These are phyloP conservation scores for Tympanoctomys barrerae DNA, from an alignment of 2,797 vertebrate species.

Conservation along the genomic window DNA sequence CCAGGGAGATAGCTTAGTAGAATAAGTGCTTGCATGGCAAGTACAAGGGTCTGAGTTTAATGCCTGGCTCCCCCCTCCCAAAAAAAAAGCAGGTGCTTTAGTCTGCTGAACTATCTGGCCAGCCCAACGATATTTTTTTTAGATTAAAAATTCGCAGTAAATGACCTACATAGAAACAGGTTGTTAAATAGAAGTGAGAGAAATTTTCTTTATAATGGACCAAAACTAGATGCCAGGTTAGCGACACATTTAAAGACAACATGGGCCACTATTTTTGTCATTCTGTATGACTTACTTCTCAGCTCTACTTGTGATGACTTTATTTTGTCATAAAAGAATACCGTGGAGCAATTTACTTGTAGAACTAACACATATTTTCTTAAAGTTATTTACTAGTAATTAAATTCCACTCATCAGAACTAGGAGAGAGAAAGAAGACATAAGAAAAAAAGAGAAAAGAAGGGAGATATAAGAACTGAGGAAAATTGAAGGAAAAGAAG, in stretches of 20 bases:
- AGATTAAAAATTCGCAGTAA: constrained; percentile 65
- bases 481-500: background rate
- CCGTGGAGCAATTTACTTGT: background rate
- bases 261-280: constrained; percentile 4
- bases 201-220: constrained; percentile 66
- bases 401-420: background rate
- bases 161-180: constrained; percentile 64
- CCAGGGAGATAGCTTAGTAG: too few relatives aligned
- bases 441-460: background rate
- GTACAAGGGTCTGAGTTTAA: too few relatives aligned
- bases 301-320: constrained; percentile 33
- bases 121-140: background rate
- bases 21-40: too few relatives aligned
- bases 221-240: constrained; percentile 75
- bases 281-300: constrained; percentile 66
- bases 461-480: background rate
- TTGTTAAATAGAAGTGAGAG: constrained; percentile 63
- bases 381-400: constrained; percentile 39
- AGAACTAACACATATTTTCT: fast-evolving
- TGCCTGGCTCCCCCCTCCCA: too few relatives aligned
- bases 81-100: too few relatives aligned
- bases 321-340: constrained; percentile 66
- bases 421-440: background rate
- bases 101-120: too few relatives aligned
- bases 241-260: constrained; percentile 20